phyloP scores from a whole-genome alignment of 1,140 invertebrate genomes.

The Bilobella aurantiaca region DNA sequence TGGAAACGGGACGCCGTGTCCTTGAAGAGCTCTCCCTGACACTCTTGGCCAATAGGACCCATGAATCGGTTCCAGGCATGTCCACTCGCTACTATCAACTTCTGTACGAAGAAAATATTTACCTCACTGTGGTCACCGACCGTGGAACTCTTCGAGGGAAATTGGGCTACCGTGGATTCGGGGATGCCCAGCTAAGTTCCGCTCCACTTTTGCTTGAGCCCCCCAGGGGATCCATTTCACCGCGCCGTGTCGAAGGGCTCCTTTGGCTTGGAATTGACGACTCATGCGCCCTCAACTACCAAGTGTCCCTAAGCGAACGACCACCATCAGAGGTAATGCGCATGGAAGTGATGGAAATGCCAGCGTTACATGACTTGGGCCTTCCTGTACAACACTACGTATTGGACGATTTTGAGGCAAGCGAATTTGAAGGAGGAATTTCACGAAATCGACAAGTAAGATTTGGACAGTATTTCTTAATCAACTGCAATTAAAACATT shows the following conservation, averaged over 20 bases:
- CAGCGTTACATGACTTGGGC: constrained; percentile 28
- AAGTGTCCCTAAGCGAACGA: constrained; percentile 46
- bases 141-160: constrained; percentile 25
- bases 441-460: constrained; percentile 29
- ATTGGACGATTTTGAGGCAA: constrained; percentile 33
- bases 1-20: constrained; percentile 32
- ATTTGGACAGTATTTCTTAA: background rate
- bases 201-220: constrained; percentile 28
- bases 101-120: constrained; percentile 64
- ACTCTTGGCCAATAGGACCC: constrained; percentile 25
- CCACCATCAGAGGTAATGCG: constrained; percentile 32
- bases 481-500: background rate
- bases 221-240: background rate
- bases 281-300: constrained; percentile 72
- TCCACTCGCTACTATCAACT: constrained; percentile 61
- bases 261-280: constrained; percentile 67
- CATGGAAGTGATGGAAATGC: constrained; percentile 35
- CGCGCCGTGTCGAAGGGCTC: constrained; percentile 48
- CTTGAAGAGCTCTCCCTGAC: constrained; percentile 30
- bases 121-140: constrained; percentile 50
- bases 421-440: constrained; percentile 31
- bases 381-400: constrained; percentile 26
- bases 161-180: constrained; percentile 29
- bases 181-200: constrained; percentile 28
- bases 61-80: constrained; percentile 43